Conservation (phyloP, 2,113 vertebrate genomes). For the Laticauda laticaudata region DNA sequence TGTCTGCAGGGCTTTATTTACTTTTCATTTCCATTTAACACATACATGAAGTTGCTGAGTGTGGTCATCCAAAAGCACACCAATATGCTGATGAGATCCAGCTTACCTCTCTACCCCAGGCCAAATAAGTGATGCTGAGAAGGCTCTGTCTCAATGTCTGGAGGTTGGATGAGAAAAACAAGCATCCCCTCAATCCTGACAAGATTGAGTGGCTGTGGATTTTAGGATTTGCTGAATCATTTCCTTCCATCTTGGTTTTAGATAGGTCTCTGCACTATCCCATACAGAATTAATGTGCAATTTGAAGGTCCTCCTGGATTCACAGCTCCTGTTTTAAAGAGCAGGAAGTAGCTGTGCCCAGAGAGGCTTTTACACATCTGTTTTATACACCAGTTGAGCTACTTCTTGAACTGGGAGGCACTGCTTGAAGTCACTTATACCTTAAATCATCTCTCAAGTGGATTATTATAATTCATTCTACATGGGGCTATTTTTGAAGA, state of each 20-base stretch:
- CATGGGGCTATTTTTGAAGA: background rate
- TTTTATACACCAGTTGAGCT: background rate
- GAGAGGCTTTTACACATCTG: background rate
- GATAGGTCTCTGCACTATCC: background rate
- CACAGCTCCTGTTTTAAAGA: background rate
- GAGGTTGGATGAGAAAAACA: background rate
- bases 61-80: background rate
- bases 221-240: background rate
- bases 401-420: background rate
- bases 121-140: background rate
- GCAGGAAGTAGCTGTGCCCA: background rate
- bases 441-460: background rate
- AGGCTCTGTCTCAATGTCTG: background rate
- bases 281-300: background rate
- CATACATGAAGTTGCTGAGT: background rate
- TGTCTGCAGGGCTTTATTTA: background rate
- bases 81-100: background rate
- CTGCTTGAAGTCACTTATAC: background rate
- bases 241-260: background rate
- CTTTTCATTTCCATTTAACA: background rate
- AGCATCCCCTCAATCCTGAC: background rate
- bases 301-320: background rate
- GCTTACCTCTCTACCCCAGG: background rate
- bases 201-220: background rate
- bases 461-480: background rate